phyloP scores from a whole-genome alignment of 2,888 invertebrate genomes.

The Galeruca laticollis region DNA sequence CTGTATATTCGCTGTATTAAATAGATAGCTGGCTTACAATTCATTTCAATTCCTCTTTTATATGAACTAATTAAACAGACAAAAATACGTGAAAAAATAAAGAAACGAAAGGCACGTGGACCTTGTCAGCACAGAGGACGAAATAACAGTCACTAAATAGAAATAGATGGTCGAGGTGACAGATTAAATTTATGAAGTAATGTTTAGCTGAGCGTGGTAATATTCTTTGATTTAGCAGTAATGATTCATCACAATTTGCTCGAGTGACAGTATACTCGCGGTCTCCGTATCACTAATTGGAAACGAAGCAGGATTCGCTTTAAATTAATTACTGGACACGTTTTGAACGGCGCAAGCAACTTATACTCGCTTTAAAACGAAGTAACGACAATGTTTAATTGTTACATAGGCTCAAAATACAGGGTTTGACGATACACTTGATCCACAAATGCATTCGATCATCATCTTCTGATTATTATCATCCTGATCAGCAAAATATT shows the following conservation, averaged over 20 bases:
- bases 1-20: no score
- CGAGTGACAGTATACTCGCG: conserved; percentile 59
- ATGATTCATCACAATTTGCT: conserved; percentile 62
- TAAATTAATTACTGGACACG: conserved; percentile 60
- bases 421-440: no score
- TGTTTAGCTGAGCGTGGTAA: conserved; percentile 52
- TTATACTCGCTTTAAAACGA: not conserved
- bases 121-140: conserved; percentile 44
- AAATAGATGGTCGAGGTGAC: conserved; percentile 52
- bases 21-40: not conserved
- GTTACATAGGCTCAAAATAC: no score
- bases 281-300: conserved; percentile 59
- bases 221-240: conserved; percentile 59
- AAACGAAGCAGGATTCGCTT: conserved; percentile 48
- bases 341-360: conserved; percentile 51
- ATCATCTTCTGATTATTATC: no score
- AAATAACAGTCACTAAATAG: conserved; percentile 49
- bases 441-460: no score
- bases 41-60: not conserved
- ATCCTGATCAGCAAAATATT: no score
- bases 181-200: conserved; percentile 54
- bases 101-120: conserved; percentile 37
- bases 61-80: conserved; percentile 1
- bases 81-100: conserved; percentile 4
- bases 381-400: not conserved